Evolutionary conservation across 2,888 invertebrate genomes (phyloP), one percentile per base, ranked within the genome.

Genomic region (Lycocerus yunnanus): DNA sequence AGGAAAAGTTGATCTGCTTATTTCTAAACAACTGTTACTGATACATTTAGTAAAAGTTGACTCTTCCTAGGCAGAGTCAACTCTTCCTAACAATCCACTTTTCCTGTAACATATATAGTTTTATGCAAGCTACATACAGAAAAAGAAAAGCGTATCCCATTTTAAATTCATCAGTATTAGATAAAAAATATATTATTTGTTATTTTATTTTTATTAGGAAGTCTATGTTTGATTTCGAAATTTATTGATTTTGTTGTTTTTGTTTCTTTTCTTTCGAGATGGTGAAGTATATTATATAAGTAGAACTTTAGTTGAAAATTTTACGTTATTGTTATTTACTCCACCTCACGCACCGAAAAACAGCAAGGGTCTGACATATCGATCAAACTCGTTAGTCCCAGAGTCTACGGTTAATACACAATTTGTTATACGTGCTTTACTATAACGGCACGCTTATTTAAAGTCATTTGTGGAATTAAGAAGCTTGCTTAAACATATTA

Each of bases 321-420:
- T 74, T 74, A 72, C 76, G 78, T 81, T 81, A 80, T 81, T 82
- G 80, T 81, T 81, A 81, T 83, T 81, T 81, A 79, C 80, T 80
- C 77, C 77, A 77, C 78, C 79, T 80, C 80, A 82, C 80, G 81
- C 81, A 80, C 79, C 78, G 78, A 79, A 80, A 80, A 79, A 75
- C 72, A 78, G 79, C 78, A 75, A 77, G 78, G 66, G 78, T 77
- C 76, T 81, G 79, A 81, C 78, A 77, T 80, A 82, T 81, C 80
- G 80, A 81, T 75, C 78, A 63, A 69, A 76, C 67, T 73, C 76
- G 76, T 76, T 76, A 76, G 73, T 70, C 61, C 63, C 68, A 43
- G 73, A 58, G 66, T 72, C 68, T 65, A 65, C 71, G 58, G 69
- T 68, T 76, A 76, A 76, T 76, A 71, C 73, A 69, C 73, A 76